A percentile compares a stretch with the other conserved stretches of the same genome.
Evolutionary conservation across 1,140 invertebrate species (phyloP).

Genomic region (Ceratosolen fusciceps): DNA sequence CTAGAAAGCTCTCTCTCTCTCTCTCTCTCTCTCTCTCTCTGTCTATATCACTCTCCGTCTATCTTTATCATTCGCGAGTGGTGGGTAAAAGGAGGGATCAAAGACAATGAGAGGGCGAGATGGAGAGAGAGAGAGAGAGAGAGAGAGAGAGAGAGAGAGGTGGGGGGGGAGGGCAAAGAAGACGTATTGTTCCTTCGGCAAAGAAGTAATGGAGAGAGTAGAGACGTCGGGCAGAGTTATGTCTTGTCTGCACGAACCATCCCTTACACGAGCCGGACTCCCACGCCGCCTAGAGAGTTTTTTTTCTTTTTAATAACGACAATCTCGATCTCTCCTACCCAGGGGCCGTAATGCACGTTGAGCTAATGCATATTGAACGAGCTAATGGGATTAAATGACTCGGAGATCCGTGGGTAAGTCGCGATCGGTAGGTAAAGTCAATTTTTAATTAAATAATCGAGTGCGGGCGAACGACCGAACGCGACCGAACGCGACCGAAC

Average conservation of each 20-base stretch:
- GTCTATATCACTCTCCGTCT: too few species aligned
- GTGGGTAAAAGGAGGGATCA: conserved; percentile 40
- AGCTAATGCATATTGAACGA: not conserved
- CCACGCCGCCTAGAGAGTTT: not conserved
- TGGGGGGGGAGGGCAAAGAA: conserved; percentile 38
- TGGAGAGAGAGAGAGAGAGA: conserved; percentile 45
- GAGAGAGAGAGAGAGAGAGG: conserved; percentile 35
- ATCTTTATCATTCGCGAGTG: too few species aligned
- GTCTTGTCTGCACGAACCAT: conserved; percentile 50
- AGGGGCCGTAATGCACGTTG: not conserved
- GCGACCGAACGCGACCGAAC: too few species aligned
- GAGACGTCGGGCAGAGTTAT: conserved; percentile 60
- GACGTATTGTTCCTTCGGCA: conserved; percentile 62
- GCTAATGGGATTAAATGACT: not conserved
- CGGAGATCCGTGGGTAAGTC: not conserved
- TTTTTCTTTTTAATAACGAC: conserved; percentile 49
- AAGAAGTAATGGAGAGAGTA: conserved; percentile 60
- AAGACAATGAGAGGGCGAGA: conserved; percentile 26
- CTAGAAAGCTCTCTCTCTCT: not conserved
- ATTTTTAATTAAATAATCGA: not conserved
- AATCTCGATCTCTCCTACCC: conserved; percentile 42
- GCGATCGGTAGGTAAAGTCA: not conserved
- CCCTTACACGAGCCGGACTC: conserved; percentile 32
- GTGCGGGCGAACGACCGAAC: too few species aligned
- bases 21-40: too few species aligned